These are phyloP conservation scores for Anhinga rufa DNA, from an alignment of 2,113 vertebrate species.

Conservation along the genomic window DNA sequence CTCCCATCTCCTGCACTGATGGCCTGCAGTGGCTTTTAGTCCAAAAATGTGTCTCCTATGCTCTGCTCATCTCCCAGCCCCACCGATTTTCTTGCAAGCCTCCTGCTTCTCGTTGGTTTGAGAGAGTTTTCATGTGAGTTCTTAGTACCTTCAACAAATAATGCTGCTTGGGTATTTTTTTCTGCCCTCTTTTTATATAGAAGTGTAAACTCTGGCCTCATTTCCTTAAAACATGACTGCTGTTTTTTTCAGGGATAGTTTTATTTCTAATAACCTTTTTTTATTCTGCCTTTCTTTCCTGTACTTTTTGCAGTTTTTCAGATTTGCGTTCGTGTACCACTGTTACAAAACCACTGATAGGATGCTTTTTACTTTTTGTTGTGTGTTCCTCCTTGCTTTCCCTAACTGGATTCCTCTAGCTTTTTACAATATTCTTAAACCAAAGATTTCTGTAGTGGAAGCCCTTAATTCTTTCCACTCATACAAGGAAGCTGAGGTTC, in stretches of 20 bases:
- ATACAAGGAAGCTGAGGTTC: background rate
- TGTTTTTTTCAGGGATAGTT: background rate
- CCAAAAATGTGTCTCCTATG: background rate
- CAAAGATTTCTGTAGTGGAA: background rate
- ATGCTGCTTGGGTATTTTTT: background rate
- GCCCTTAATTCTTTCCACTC: background rate
- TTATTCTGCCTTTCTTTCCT: background rate
- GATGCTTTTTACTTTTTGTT: background rate
- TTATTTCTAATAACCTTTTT: background rate
- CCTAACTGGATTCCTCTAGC: background rate
- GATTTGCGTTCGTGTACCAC: background rate
- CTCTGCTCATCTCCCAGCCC: background rate
- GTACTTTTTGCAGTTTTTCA: background rate
- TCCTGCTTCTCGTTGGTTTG: accelerated
- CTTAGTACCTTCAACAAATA: background rate
- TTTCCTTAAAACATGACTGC: background rate
- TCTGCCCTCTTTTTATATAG: background rate
- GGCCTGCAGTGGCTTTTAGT: accelerated
- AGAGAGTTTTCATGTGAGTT: background rate
- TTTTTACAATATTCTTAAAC: background rate
- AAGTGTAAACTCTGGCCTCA: background rate
- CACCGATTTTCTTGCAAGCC: background rate
- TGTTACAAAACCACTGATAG: background rate
- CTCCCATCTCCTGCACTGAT: accelerated
- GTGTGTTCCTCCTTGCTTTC: background rate